Percentiles rank a stretch among this genome's conserved stretches.
phyloP scores from a whole-genome alignment of 2,888 invertebrate species.

The Cheiracanthium punctorium region DNA sequence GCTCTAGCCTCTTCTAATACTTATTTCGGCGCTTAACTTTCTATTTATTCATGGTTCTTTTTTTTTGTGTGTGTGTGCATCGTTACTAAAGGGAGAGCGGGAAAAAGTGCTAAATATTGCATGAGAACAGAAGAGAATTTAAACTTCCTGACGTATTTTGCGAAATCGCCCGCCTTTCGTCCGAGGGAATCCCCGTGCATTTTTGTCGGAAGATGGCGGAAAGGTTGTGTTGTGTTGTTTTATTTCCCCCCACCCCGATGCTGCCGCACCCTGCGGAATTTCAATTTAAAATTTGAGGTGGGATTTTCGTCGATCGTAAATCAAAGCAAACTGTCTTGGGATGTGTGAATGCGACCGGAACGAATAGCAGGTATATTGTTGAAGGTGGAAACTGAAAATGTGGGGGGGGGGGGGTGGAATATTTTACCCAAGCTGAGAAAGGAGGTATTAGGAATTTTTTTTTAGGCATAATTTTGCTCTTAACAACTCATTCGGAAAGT shows the following conservation, averaged over 20 bases:
- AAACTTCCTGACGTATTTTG: slow-evolving; percentile 64
- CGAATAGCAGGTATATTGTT: background rate
- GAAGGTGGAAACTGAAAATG: no score
- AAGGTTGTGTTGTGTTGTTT: no score
- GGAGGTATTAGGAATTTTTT: no score
- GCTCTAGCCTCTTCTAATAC: background rate
- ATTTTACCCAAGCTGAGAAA: no score
- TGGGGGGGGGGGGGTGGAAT: no score
- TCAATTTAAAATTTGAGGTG: slow-evolving; percentile 66
- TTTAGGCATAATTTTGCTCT: no score
- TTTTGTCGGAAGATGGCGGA: background rate
- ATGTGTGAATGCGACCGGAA: slow-evolving; percentile 5
- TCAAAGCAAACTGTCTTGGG: slow-evolving; percentile 55
- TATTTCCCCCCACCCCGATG: background rate
- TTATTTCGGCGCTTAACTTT: slow-evolving; percentile 7
- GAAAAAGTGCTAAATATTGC: slow-evolving; percentile 66
- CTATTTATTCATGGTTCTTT: slow-evolving; percentile 11
- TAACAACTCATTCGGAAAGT: no score
- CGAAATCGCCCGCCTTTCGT: slow-evolving; percentile 25
- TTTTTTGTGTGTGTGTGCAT: no score
- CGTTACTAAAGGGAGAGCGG: no score
- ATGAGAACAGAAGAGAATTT: slow-evolving; percentile 48
- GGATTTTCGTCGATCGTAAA: slow-evolving; percentile 63
- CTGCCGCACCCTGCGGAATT: slow-evolving; percentile 44
- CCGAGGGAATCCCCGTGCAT: background rate